Evolutionary conservation across 2,797 vertebrate species (phyloP).

Genomic region (Siniperca scherzeri): DNA sequence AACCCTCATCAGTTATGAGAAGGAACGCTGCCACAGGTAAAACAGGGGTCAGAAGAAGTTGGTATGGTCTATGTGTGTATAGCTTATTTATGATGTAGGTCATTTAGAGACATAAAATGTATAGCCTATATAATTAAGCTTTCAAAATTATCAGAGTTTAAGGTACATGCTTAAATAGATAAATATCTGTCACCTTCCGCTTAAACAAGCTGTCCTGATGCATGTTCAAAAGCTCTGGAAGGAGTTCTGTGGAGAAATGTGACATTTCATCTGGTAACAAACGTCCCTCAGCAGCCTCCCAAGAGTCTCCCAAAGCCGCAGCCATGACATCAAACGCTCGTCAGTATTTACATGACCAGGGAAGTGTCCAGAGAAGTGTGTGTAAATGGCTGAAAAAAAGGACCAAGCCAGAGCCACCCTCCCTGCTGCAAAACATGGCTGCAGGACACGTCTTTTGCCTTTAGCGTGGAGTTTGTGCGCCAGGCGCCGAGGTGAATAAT

Average conservation of each 20-base stretch:
- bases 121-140: constrained; percentile 6
- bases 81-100: constrained; percentile 5
- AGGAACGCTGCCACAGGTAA: constrained; percentile 57
- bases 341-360: constrained; percentile 70
- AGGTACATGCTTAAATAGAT: constrained; percentile 18
- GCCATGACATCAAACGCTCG: constrained; percentile 73
- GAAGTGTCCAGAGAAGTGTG: constrained; percentile 62
- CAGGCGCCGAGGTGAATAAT: constrained; percentile 77
- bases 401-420: constrained; percentile 39
- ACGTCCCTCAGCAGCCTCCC: constrained; percentile 69
- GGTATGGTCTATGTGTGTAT: constrained; percentile 1
- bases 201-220: constrained; percentile 31
- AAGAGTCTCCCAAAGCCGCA: constrained; percentile 63
- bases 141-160: constrained; percentile 8
- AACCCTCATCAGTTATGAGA: constrained; percentile 35
- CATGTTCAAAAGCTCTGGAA: constrained; percentile 30
- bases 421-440: constrained; percentile 34
- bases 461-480: constrained; percentile 61
- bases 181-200: background rate
- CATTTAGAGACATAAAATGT: constrained; percentile 17
- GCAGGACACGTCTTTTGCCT: constrained; percentile 58
- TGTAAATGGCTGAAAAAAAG: constrained; percentile 45
- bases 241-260: constrained; percentile 62
- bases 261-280: constrained; percentile 68
- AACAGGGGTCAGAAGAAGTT: constrained; percentile 48